Percentiles rank a stretch among this genome's conserved stretches.
These are phyloP conservation scores for Osmoderma eremita DNA, from an alignment of 2,888 invertebrate genomes.

Conservation along the genomic window DNA sequence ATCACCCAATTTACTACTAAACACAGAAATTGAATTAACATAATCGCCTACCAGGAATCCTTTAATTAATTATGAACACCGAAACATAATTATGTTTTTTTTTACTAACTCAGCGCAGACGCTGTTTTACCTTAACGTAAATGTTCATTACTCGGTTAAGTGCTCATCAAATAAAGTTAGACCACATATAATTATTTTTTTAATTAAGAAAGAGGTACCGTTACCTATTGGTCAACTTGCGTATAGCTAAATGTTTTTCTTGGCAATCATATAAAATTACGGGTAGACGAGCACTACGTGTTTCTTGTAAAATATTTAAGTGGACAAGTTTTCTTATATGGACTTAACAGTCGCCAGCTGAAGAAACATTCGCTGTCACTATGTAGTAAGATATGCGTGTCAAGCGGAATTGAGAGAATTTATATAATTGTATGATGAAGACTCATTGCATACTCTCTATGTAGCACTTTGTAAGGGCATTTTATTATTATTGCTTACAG, in stretches of 20 bases:
- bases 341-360: conserved; percentile 4
- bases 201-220: conserved; percentile 31
- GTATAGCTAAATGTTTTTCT: conserved; percentile 13
- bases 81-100: background rate
- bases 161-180: conserved; percentile 14
- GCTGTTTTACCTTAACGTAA: conserved; percentile 3
- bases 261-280: conserved; percentile 27
- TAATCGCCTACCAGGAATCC: conserved; percentile 5
- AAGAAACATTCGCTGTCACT: conserved; percentile 6
- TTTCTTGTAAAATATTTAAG: conserved; percentile 25
- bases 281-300: conserved; percentile 15
- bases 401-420: conserved; percentile 6
- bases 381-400: conserved; percentile 4
- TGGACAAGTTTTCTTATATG: conserved; percentile 33
- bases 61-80: conserved; percentile 12
- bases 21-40: conserved; percentile 20
- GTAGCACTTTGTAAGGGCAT: too few relatives aligned
- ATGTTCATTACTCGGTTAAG: conserved; percentile 14
- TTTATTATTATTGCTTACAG: too few relatives aligned
- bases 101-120: background rate
- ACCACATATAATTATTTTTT: conserved; percentile 33
- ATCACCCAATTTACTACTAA: background rate
- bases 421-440: conserved; percentile 18
- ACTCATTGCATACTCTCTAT: too few relatives aligned
- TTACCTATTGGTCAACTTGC: conserved; percentile 17